phyloP scores from a whole-genome alignment of 2,797 vertebrate genomes.

The Natrix natrix region DNA sequence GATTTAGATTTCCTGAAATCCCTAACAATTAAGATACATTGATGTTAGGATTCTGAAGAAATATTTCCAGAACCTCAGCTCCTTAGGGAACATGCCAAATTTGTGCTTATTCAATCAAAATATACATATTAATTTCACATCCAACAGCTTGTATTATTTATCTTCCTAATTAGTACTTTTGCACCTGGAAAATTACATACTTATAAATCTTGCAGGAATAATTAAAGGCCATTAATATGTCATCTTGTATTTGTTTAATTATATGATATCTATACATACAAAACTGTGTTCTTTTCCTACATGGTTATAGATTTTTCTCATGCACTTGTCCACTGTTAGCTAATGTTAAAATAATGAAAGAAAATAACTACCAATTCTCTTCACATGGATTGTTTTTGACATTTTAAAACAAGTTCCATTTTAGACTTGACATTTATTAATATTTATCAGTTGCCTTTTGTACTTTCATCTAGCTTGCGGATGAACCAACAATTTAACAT shows the following conservation, averaged over 20 bases:
- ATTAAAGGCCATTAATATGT: constrained; percentile 15
- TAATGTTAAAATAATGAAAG: neutral
- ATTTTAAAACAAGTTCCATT: constrained; percentile 5
- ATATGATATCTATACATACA: constrained; percentile 11
- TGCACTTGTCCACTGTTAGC: neutral
- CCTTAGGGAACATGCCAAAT: neutral
- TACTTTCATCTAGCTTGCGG: constrained; percentile 20
- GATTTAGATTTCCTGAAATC: neutral
- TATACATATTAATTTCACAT: constrained; percentile 14
- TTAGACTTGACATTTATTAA: neutral
- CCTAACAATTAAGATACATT: constrained; percentile 3
- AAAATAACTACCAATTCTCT: neutral
- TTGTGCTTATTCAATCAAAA: constrained; percentile 7
- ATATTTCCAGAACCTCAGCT: constrained; percentile 3
- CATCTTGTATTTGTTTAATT: neutral
- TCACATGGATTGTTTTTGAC: neutral
- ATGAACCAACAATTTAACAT: constrained; percentile 24
- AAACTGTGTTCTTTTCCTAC: neutral
- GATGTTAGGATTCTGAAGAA: constrained; percentile 9
- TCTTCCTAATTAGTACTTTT: constrained; percentile 11
- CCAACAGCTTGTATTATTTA: constrained; percentile 2
- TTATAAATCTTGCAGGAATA: neutral
- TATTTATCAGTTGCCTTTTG: constrained; percentile 8
- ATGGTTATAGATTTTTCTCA: constrained; percentile 4
- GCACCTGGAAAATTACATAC: constrained; percentile 22